Evolutionary conservation across 2,888 invertebrate genomes (phyloP), one percentile per base, ranked within the genome.

Genomic region (Gerris lacustris): DNA sequence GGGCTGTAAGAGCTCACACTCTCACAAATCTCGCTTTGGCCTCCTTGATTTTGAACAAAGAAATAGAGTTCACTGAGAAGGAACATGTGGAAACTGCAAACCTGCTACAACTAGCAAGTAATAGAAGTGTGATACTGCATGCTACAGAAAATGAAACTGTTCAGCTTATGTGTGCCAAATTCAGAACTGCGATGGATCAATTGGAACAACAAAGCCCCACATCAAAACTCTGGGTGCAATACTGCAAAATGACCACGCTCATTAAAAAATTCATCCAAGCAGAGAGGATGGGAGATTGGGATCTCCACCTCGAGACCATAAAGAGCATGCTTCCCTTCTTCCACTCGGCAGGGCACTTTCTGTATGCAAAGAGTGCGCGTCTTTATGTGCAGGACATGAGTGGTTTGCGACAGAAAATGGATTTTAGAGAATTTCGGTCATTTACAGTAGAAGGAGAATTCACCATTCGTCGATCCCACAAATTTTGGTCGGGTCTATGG

Each of bases 311-410:
- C 62, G 63, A 73, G 18, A 75, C 71, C 67, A 70, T 75, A 31
- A 31, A 64, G 72, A 67, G 68, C 45, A 73, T 76, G 68, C 15
- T 76, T 31, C 73, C 75, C 62, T 74, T 71, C 63, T 75, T 74
- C 63, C 72, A 75, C 67, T 70, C 72, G 44, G 47, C 67, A 47
- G 78, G 77, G 1, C 77, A 78, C 70, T 74, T 75, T 6, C 44
- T 66, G 44, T 74, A 76, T 69, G 73, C 74, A 9, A 76, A 74
- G 69, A 75, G 72, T 64, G 72, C 71, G 31, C 73, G 74, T 31
- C 44, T 76, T 31, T 76, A 74, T 69, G 31, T 76, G 9, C 76
- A 75, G 70, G 69, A 73, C n/a, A 75, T 73, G 72, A 18, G 5
- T 5, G 45, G 44, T 18, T 18, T 68, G 2, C 2, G 68, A 44